phyloP scores from a whole-genome alignment of 2,888 invertebrate species.

The Pharmacophagus antenor region DNA sequence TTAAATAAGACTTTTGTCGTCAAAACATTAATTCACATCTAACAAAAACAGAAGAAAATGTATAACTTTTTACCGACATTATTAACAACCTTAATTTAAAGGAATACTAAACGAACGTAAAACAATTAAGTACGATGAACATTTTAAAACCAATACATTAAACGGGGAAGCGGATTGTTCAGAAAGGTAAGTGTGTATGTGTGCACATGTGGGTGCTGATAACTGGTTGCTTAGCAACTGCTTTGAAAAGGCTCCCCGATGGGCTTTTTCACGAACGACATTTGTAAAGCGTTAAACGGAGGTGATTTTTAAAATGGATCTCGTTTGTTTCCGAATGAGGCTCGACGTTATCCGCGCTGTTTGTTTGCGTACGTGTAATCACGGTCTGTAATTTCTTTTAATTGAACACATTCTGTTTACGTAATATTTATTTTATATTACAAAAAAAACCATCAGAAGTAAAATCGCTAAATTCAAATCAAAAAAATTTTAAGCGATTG shows the following conservation, averaged over 20 bases:
- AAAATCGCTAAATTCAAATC: too few species aligned
- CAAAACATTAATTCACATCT: too few species aligned
- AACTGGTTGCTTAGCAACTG: slow-evolving; percentile 9
- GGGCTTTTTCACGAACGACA: slow-evolving; percentile 11
- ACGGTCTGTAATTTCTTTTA: too few species aligned
- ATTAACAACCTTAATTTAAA: background rate
- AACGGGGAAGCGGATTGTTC: background rate
- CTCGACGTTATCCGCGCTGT: slow-evolving; percentile 5
- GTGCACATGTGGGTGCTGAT: slow-evolving; percentile 2
- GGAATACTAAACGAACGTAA: background rate
- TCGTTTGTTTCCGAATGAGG: slow-evolving; percentile 21
- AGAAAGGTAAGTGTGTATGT: background rate
- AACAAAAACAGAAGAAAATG: too few species aligned
- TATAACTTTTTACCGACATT: too few species aligned
- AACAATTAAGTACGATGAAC: background rate
- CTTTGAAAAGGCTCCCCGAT: slow-evolving; percentile 10
- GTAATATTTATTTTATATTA: too few species aligned
- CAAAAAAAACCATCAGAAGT: too few species aligned
- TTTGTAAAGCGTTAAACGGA: slow-evolving; percentile 17
- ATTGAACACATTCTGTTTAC: too few species aligned
- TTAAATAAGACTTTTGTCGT: too few species aligned
- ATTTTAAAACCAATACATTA: slow-evolving; percentile 5
- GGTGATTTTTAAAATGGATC: slow-evolving; percentile 16
- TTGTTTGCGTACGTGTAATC: slow-evolving; percentile 19
- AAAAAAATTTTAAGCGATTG: too few species aligned